Evolutionary conservation across 37 sponge, comb jelly and placozoan species (phyloP).

Genomic region (Dysidea cf. avara): DNA sequence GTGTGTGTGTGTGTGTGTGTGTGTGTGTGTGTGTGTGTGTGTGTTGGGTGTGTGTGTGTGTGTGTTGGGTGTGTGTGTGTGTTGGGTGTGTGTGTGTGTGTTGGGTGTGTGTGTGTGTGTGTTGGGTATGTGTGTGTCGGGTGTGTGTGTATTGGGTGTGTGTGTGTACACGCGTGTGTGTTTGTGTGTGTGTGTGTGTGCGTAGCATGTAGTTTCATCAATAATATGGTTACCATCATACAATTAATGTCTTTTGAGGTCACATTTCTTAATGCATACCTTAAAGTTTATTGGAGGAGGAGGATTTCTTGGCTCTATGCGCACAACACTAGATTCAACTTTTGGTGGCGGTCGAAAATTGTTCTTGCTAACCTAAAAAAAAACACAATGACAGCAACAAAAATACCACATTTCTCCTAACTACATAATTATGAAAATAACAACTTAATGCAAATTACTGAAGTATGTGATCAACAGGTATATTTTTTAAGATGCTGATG

Average conservation of each 20-base stretch:
- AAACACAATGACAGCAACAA: background rate
- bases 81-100: too few relatives aligned
- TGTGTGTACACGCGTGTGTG: too few relatives aligned
- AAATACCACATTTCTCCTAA: background rate
- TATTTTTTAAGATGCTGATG: too few relatives aligned
- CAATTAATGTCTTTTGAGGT: background rate
- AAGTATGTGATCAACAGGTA: too few relatives aligned
- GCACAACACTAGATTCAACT: conserved; percentile 97
- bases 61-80: too few relatives aligned
- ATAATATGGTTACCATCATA: background rate
- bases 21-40: background rate
- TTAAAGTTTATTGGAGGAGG: conserved; percentile 91
- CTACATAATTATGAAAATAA: background rate
- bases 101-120: too few relatives aligned
- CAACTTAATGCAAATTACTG: too few relatives aligned
- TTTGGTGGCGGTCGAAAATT: conserved; percentile 98
- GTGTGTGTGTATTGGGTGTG: too few relatives aligned
- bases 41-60: too few relatives aligned
- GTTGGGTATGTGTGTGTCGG: too few relatives aligned
- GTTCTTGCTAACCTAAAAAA: conserved; percentile 81
- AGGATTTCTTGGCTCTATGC: conserved; percentile 93
- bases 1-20: conserved; percentile 7
- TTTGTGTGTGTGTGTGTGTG: too few relatives aligned
- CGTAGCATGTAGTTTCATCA: too few relatives aligned
- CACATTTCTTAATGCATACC: conserved; percentile 22